A percentile compares a stretch with the other conserved stretches of the same genome.
Conservation (phyloP, 2,888 invertebrate species). For the Hanleya hanleyi region DNA sequence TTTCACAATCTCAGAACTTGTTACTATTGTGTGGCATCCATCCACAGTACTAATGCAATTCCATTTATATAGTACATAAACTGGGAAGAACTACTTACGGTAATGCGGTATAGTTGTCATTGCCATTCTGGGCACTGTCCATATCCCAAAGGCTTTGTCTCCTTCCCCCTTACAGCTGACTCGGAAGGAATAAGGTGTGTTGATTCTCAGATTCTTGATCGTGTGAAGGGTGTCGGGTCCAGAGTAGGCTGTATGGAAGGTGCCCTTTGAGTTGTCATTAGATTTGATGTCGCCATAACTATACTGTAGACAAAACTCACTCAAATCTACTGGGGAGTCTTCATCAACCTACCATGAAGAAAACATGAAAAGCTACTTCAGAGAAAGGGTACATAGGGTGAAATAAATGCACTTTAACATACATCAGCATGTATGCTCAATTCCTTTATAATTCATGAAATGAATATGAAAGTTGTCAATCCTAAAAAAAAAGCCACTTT, state of each 20-base stretch:
- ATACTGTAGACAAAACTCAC: constrained; percentile 66
- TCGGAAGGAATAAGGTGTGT: constrained; percentile 76
- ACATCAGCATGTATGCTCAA: too few species aligned
- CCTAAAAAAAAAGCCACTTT: too few species aligned
- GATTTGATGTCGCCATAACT: constrained; percentile 50
- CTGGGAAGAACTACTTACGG: constrained; percentile 60
- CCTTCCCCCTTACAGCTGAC: constrained; percentile 76
- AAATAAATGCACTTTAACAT: too few species aligned
- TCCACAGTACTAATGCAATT: too few species aligned
- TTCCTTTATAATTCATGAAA: too few species aligned
- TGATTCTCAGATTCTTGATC: constrained; percentile 75
- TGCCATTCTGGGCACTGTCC: constrained; percentile 76
- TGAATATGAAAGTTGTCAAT: too few species aligned
- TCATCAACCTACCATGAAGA: constrained; percentile 53
- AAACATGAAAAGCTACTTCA: too few species aligned
- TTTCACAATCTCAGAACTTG: too few species aligned
- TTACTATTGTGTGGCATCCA: too few species aligned
- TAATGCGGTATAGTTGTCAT: constrained; percentile 75
- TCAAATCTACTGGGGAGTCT: constrained; percentile 38
- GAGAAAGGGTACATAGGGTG: too few species aligned
- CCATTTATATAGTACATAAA: background rate
- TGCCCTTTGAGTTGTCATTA: constrained; percentile 66
- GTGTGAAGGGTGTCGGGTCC: constrained; percentile 75
- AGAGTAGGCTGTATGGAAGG: constrained; percentile 73
- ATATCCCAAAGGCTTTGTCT: constrained; percentile 74